Evolutionary conservation across 1,140 invertebrate species (phyloP).

Genomic region (Bombyx mori): ASM3026992v2 NC_085129.1:13090501-13091000

Average conservation of each 20-base stretch:
- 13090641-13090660: no score
- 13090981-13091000: neutral
- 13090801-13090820: constrained; percentile 18
- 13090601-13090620: neutral
- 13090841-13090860: constrained; percentile 3
- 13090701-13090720: no score
- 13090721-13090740: no score
- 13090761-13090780: constrained; percentile 5
- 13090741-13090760: neutral
- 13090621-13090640: no score
- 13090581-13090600: neutral
- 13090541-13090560: no score
- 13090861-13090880: constrained; percentile 2
- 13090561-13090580: no score
- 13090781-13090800: constrained; percentile 11
- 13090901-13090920: no score
- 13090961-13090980: neutral
- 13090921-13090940: no score
- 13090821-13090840: constrained; percentile 4
- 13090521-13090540: no score
- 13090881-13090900: neutral
- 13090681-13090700: no score
- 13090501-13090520: no score
- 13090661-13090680: no score
- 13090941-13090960: neutral